Conservation (phyloP, 2,888 invertebrate species). For the Watsonalla cultraria region DNA sequence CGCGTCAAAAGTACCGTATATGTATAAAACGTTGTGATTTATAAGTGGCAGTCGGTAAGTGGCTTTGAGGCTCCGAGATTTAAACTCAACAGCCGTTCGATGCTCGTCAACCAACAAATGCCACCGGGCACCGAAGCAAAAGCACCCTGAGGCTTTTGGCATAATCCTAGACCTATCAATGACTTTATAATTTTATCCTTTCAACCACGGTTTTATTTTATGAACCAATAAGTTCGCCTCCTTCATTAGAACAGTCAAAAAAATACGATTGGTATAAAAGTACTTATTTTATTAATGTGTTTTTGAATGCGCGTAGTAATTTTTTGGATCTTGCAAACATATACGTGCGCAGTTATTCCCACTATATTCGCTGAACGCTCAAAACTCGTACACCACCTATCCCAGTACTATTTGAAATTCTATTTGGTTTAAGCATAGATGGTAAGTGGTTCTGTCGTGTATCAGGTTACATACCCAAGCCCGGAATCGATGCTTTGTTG, state of each 20-base stretch:
- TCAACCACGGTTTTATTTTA: not conserved
- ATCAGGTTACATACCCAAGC: not conserved
- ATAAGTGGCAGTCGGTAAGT: conserved; percentile 10
- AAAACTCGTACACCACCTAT: too few relatives aligned
- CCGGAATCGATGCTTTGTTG: not conserved
- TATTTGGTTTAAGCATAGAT: too few relatives aligned
- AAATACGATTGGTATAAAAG: too few relatives aligned
- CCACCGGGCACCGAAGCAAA: not conserved
- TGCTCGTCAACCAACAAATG: not conserved
- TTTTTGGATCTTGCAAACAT: too few relatives aligned
- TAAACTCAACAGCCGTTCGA: not conserved
- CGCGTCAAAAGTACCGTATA: not conserved
- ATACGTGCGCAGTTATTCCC: too few relatives aligned
- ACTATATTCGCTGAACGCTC: too few relatives aligned
- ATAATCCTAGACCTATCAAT: not conserved
- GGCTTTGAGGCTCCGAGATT: conserved; percentile 4
- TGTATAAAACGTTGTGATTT: not conserved
- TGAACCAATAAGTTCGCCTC: not conserved
- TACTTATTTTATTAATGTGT: too few relatives aligned
- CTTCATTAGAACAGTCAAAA: too few relatives aligned
- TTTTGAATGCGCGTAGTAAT: too few relatives aligned
- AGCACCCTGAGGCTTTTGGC: not conserved
- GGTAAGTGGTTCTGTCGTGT: not conserved
- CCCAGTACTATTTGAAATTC: too few relatives aligned
- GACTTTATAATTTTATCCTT: not conserved